Evolutionary conservation across 2,113 vertebrate species (phyloP), one percentile per base, ranked within the genome.

Genomic region (Brevimyrus niger): DNA sequence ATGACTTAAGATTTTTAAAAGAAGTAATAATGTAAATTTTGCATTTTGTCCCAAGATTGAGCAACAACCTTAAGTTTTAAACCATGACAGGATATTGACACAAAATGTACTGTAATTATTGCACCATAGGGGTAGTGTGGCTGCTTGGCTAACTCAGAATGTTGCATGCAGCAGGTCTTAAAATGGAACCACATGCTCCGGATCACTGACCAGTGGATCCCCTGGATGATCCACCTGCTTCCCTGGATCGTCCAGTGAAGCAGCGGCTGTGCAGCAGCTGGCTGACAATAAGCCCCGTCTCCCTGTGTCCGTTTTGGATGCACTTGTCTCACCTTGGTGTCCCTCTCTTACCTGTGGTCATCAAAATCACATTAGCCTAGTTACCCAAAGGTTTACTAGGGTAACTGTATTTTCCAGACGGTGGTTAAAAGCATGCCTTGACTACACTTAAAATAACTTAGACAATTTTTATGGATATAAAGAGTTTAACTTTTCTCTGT

Each of bases 221-320:
- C 73, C 19, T 91, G 91, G 76, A 42, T 38, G 42, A 82, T 82
- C 76, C 83, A 48, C 46, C 23, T 87, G 86, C 83, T 9, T 15
- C n/a, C 85, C 65, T 80, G 82, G 89, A 89, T 91, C 91, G 82
- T 80, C 27, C 85, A 27, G 87, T 90, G 46, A 92, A 80, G 91
- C 82, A 90, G 87, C 88, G 69, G 90, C 76, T 82, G 50, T 89
- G 15, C 21, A n/a, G 91, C 89, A 89, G 88, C 89, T 87, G 65
- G 76, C 13, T 65, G 31, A 88, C 13, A 11, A n/a, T 50, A 55
- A 86, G 51, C 80, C 3, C 35, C 35, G 82, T 89, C 87, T 90
- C 89, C 85, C 91, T 15, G 46, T 6, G n/a, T 51, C 9, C 44
- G 84, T 31, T 53, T 87, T 90, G 89, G 89, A 38, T 35, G 86